These are phyloP conservation scores for Chironex yamaguchii DNA, from an alignment of 30 jellyfish, hydroid and myxozoan species.

Conservation along the genomic window DNA sequence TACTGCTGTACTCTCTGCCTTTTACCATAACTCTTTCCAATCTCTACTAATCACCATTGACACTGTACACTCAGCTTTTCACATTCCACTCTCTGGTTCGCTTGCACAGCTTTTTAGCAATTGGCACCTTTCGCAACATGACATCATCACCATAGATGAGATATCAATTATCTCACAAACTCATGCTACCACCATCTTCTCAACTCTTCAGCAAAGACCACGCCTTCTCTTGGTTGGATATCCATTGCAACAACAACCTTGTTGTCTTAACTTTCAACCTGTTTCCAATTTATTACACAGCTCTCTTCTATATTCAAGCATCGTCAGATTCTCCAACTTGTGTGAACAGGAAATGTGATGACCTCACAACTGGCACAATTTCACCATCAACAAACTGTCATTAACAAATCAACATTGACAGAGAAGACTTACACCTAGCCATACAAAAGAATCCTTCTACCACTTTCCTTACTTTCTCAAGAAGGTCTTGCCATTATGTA, in stretches of 20 bases:
- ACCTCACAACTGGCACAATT: no score
- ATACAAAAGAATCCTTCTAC: no score
- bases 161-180: background rate
- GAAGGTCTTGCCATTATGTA: no score
- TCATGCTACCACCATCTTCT: background rate
- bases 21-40: background rate
- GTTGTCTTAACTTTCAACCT: no score
- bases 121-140: conserved; percentile 7
- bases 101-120: background rate
- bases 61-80: conserved; percentile 35
- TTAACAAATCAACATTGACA: no score
- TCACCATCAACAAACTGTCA: no score
- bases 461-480: no score
- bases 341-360: no score
- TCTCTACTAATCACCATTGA: background rate
- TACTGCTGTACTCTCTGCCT: conserved; percentile 39
- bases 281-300: no score
- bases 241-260: conserved; percentile 57
- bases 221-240: conserved; percentile 28
- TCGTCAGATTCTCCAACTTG: no score
- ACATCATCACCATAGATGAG: conserved; percentile 38
- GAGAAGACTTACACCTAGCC: no score
- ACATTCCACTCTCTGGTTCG: background rate
- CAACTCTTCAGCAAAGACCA: background rate
- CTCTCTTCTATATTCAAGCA: no score